phyloP scores from a whole-genome alignment of 1,140 invertebrate genomes.

The Laupala kohalensis region DNA sequence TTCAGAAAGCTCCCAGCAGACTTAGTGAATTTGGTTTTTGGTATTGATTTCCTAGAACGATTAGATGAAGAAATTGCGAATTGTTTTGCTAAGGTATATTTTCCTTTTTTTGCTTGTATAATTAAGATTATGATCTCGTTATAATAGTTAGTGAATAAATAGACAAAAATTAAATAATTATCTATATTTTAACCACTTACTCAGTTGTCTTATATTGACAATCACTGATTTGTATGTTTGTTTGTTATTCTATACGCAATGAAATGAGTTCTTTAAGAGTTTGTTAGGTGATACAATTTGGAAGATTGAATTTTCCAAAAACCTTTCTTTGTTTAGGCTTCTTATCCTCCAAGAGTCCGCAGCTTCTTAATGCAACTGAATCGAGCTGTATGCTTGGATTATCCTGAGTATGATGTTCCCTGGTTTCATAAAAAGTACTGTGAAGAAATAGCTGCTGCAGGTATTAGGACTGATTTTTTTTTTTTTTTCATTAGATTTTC shows the following conservation, averaged over 20 bases:
- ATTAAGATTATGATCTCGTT: too few relatives aligned
- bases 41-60: conserved; percentile 24
- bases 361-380: conserved; percentile 43
- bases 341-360: conserved; percentile 36
- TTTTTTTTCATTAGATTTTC: too few relatives aligned
- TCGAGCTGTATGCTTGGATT: conserved; percentile 44
- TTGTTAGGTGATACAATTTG: background rate
- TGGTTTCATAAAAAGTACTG: conserved; percentile 52
- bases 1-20: conserved; percentile 18
- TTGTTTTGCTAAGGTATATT: conserved; percentile 20
- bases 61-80: conserved; percentile 23
- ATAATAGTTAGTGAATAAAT: too few relatives aligned
- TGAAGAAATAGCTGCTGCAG: conserved; percentile 25
- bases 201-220: too few relatives aligned
- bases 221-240: too few relatives aligned
- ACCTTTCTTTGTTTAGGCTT: conserved; percentile 24
- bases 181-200: too few relatives aligned
- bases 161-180: too few relatives aligned
- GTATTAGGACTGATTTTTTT: too few relatives aligned
- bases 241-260: too few relatives aligned
- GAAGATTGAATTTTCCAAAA: too few relatives aligned
- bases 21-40: conserved; percentile 23
- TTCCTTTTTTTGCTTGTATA: too few relatives aligned
- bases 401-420: conserved; percentile 42
- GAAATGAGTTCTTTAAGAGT: background rate